phyloP scores from a whole-genome alignment of 2,888 invertebrate species.

The Leptopilina syphax region DNA sequence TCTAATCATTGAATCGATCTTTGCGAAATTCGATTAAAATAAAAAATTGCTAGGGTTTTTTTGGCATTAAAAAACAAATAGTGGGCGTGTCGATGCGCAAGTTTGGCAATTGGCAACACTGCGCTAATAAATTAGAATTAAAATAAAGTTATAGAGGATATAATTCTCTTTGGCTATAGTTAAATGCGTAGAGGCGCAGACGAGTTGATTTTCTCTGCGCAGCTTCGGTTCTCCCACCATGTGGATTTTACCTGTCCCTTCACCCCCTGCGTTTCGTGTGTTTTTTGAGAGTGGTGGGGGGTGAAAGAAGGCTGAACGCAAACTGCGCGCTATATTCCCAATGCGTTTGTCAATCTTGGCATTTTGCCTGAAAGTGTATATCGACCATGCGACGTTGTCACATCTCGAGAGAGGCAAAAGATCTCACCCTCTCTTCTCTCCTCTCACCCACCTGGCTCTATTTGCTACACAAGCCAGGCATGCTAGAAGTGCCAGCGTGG shows the following conservation, averaged over 20 bases:
- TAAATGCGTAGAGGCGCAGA: constrained; percentile 69
- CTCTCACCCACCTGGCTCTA: constrained; percentile 63
- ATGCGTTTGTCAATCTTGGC: constrained; percentile 76
- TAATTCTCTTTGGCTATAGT: constrained; percentile 43
- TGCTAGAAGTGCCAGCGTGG: constrained; percentile 64
- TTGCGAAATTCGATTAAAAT: no score
- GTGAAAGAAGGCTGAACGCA: constrained; percentile 64
- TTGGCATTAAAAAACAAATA: constrained; percentile 48
- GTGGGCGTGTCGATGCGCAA: constrained; percentile 70
- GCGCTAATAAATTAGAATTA: constrained; percentile 75
- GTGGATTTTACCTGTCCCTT: constrained; percentile 49
- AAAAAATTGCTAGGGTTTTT: no score
- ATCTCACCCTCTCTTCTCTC: constrained; percentile 34
- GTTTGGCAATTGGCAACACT: constrained; percentile 73
- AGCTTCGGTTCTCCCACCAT: constrained; percentile 67
- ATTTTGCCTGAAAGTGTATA: constrained; percentile 77
- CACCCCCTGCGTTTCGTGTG: constrained; percentile 62
- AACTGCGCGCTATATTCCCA: constrained; percentile 69
- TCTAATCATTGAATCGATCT: no score
- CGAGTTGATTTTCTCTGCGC: constrained; percentile 68
- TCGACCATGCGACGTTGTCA: constrained; percentile 77
- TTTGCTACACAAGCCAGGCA: constrained; percentile 56
- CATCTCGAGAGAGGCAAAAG: constrained; percentile 61
- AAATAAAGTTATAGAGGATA: constrained; percentile 73
- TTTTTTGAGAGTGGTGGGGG: constrained; percentile 52